Conservation (phyloP, 2,888 invertebrate genomes). For the Drosophila testacea region DNA sequence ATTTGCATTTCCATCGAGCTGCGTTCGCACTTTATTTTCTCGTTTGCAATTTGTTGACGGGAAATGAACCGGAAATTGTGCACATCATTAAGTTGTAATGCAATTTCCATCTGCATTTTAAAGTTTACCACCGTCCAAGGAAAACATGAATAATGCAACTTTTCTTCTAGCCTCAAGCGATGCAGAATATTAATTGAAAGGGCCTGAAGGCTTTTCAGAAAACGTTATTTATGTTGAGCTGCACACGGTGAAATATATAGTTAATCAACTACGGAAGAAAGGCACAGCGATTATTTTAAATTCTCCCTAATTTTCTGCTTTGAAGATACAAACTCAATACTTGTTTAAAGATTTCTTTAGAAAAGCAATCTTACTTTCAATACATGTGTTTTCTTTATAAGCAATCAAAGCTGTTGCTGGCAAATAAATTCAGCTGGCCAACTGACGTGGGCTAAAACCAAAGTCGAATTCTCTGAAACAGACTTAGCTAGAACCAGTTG, state of each 20-base stretch:
- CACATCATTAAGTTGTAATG: slow-evolving; percentile 55
- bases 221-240: not conserved
- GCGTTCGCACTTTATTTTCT: slow-evolving; percentile 31
- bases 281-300: too few species aligned
- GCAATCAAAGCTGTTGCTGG: not conserved
- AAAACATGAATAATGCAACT: slow-evolving; percentile 20
- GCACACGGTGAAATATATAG: not conserved
- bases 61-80: slow-evolving; percentile 71
- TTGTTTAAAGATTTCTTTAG: not conserved
- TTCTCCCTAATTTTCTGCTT: too few species aligned
- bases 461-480: slow-evolving; percentile 8
- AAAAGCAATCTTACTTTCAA: not conserved
- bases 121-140: not conserved
- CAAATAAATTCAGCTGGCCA: not conserved
- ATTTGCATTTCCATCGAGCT: not conserved
- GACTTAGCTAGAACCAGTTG: slow-evolving; percentile 2
- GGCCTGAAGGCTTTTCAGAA: not conserved
- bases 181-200: slow-evolving; percentile 3
- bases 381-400: not conserved
- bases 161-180: not conserved
- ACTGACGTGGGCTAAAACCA: slow-evolving; percentile 6
- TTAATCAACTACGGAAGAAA: not conserved
- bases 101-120: slow-evolving; percentile 27
- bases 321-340: not conserved
- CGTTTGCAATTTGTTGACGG: slow-evolving; percentile 50